A percentile compares a stretch with the other conserved stretches of the same genome.
These are phyloP conservation scores for Drosophila murphyi DNA, from an alignment of 1,140 invertebrate genomes.

Conservation along the genomic window DNA sequence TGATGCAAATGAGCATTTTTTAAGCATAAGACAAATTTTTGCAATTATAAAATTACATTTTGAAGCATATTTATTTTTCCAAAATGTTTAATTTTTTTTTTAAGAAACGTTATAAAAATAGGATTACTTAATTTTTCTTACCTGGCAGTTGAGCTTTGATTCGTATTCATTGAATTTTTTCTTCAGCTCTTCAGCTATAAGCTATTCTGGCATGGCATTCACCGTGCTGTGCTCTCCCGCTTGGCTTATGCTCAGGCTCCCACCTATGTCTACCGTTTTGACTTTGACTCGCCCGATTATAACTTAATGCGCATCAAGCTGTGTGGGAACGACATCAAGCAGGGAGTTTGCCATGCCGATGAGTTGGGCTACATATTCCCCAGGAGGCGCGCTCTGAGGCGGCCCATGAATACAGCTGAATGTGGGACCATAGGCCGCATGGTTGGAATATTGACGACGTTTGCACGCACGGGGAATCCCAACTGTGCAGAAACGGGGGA, in stretches of 20 bases:
- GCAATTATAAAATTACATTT: too few relatives aligned
- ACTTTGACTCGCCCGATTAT: slow-evolving; percentile 75
- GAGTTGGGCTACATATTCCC: slow-evolving; percentile 88
- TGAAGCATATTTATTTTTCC: too few relatives aligned
- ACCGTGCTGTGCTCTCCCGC: slow-evolving; percentile 70
- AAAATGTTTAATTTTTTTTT: too few relatives aligned
- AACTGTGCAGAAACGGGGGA: slow-evolving; percentile 56
- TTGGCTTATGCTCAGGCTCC: slow-evolving; percentile 65
- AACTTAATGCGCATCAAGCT: slow-evolving; percentile 72
- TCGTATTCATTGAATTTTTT: background rate
- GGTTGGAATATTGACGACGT: slow-evolving; percentile 83
- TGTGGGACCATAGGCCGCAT: slow-evolving; percentile 74
- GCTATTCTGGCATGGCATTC: slow-evolving; percentile 82
- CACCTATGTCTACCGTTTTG: slow-evolving; percentile 85
- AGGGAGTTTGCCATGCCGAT: slow-evolving; percentile 86
- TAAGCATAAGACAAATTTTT: too few relatives aligned
- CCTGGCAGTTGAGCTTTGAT: background rate
- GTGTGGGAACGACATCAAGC: slow-evolving; percentile 59
- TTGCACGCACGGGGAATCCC: slow-evolving; percentile 82
- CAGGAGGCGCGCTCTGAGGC: slow-evolving; percentile 77
- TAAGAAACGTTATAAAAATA: too few relatives aligned
- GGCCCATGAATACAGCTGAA: slow-evolving; percentile 61
- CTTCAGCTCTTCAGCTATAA: slow-evolving; percentile 72
- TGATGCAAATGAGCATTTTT: too few relatives aligned
- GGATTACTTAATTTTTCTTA: too few relatives aligned